Evolutionary conservation across 2,888 invertebrate species (phyloP), one percentile per base, ranked within the genome.

Genomic region (Lycophotia porphyrea): DNA sequence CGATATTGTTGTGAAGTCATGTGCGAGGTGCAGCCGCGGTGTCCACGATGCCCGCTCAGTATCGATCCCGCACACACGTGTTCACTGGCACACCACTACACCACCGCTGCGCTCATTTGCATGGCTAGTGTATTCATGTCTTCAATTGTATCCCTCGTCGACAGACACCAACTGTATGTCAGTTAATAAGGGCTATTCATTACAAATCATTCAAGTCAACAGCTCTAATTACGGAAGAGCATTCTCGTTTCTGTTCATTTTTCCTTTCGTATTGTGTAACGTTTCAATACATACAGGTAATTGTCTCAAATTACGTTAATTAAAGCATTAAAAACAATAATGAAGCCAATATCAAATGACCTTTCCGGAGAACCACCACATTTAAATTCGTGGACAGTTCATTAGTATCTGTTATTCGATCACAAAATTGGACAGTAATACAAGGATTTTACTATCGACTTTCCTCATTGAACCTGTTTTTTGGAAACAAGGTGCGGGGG

Each of bases 21-120:
- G 61, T 61, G 82, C 9, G 24, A 68, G 52, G 68, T 84, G 82
- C 76, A 76, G 70, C 42, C 60, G 49, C 67, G 42, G 49, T 73
- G 73, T 71, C 82, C 74, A 47, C 84, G 76, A 36, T 65, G 63
- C 64, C 68, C 65, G 71, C 63, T 36, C 47, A 49, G 71, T 87
- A 87, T 87, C 74, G 88, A 87, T 82, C 86, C 86, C 47, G 34
- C 74, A 75, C 82, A 74, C 76, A 73, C 73, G 71, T 82, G 84
- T 69, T 73, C 75, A 58, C 74, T 15, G 68, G 36, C 64, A 61
- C 64, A 71, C n/a, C 71, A 64, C 52, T n/a, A 60, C 71, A n/a
- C 63, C 58, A 75, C 11, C 36, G 55, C 44, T 70, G 66, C 49
- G 60, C 75, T 64, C 73, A 87, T 87, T 87, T 84, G 78, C 80